A percentile compares a stretch with the other conserved stretches of the same genome.
These are phyloP conservation scores for Peromyscus nudipes DNA, from an alignment of 2,797 vertebrate species.

Conservation along the genomic window DNA sequence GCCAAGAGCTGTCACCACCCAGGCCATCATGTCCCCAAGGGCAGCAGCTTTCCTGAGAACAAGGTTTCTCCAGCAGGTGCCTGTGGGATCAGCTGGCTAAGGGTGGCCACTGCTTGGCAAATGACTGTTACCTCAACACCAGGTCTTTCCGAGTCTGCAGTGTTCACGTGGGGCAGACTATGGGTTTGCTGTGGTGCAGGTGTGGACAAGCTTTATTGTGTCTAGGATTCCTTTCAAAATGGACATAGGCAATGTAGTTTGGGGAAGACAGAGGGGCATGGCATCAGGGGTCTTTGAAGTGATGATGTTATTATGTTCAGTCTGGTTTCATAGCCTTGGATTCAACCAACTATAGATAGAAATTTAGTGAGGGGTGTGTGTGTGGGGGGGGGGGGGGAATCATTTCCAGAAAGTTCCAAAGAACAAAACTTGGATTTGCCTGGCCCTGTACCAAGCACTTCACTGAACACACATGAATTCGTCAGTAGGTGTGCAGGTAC, in stretches of 20 bases:
- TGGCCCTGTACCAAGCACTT: neutral
- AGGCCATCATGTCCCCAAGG: neutral
- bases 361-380: neutral
- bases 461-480: neutral
- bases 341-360: neutral
- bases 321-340: neutral
- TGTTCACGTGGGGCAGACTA: neutral
- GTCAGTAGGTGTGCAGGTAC: neutral
- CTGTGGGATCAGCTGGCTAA: neutral
- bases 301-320: rapidly evolving
- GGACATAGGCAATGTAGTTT: neutral
- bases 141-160: neutral
- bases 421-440: neutral
- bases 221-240: neutral
- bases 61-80: rapidly evolving
- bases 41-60: neutral
- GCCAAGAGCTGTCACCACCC: constrained; percentile 47
- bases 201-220: neutral
- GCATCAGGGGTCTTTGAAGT: rapidly evolving
- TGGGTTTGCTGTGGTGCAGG: neutral
- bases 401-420: neutral
- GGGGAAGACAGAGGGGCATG: no score
- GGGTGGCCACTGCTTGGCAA: neutral
- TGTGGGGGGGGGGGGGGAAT: rapidly evolving
- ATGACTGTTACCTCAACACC: neutral